Evolutionary conservation across 2,797 vertebrate species (phyloP).

Genomic region (Heteromormyrus szaboi): DNA sequence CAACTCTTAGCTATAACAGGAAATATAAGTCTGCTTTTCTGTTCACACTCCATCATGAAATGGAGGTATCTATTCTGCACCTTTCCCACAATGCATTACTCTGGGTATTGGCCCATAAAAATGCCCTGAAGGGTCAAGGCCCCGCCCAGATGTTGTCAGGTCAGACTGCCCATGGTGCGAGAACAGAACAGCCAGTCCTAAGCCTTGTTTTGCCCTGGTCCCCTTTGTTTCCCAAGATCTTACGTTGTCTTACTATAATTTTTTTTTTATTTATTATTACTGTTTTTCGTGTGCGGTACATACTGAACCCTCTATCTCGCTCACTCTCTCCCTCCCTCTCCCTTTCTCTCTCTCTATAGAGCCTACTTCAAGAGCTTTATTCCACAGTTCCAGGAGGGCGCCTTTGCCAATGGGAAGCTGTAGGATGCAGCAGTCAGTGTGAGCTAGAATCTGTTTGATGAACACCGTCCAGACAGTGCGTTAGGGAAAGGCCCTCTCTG

Average conservation of each 20-base stretch:
- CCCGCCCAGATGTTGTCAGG: not conserved
- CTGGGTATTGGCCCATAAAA: not conserved
- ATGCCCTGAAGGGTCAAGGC: not conserved
- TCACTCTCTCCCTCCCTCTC: slow-evolving; percentile 18
- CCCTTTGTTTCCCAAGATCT: not conserved
- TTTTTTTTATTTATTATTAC: not conserved
- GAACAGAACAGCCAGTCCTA: slow-evolving; percentile 1
- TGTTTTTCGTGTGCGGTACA: not conserved
- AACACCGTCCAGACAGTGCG: slow-evolving; percentile 20
- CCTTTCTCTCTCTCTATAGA: slow-evolving; percentile 52
- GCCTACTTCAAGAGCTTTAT: slow-evolving; percentile 94
- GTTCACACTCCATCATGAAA: not conserved
- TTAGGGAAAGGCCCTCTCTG: slow-evolving; percentile 12
- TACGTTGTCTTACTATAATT: not conserved
- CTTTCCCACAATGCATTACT: not conserved
- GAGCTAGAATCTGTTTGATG: not conserved
- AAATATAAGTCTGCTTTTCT: not conserved
- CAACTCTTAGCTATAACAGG: not conserved
- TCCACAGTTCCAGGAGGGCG: slow-evolving; percentile 96
- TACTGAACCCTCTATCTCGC: slow-evolving; percentile 5
- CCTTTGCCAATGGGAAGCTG: slow-evolving; percentile 93
- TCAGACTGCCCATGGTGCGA: not conserved
- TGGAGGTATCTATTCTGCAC: not conserved
- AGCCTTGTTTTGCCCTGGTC: not conserved
- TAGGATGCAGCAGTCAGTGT: slow-evolving; percentile 51